Conservation (phyloP, 53 echinoderm and acorn worm genomes). For the Patiria pectinifera region DNA sequence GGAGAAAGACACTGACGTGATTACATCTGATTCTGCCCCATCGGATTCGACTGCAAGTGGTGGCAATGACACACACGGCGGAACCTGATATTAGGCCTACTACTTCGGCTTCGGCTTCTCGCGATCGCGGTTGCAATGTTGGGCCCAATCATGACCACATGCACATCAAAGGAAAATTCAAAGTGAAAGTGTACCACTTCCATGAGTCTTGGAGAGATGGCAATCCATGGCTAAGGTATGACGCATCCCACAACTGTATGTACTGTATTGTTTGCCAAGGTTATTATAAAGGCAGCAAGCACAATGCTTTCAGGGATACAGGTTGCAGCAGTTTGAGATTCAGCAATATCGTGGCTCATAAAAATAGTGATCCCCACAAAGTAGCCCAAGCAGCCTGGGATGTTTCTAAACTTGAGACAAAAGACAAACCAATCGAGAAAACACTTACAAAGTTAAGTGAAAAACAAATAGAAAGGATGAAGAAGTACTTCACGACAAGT, state of each 20-base stretch:
- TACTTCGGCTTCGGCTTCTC: no score
- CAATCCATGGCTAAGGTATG: constrained; percentile 34
- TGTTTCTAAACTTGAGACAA: constrained; percentile 40
- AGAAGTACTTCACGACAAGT: constrained; percentile 33
- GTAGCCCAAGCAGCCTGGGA: constrained; percentile 22
- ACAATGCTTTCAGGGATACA: constrained; percentile 39
- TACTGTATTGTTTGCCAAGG: constrained; percentile 46
- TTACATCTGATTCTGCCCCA: background rate
- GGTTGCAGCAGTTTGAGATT: constrained; percentile 33
- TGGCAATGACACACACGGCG: background rate
- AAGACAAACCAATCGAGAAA: constrained; percentile 50
- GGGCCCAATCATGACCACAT: constrained; percentile 15
- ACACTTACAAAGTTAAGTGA: constrained; percentile 27
- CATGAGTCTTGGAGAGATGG: constrained; percentile 40
- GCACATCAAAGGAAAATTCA: background rate
- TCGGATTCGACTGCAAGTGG: background rate
- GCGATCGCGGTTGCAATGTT: background rate
- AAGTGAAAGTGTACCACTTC: constrained; percentile 15
- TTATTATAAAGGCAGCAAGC: constrained; percentile 37
- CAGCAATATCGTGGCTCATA: constrained; percentile 35
- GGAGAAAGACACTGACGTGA: background rate
- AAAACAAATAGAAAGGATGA: constrained; percentile 41
- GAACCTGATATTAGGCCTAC: background rate
- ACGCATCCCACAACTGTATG: constrained; percentile 5
- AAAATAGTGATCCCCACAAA: constrained; percentile 30